phyloP scores from a whole-genome alignment of 2,113 vertebrate species.

The Thryonomys swinderianus region DNA sequence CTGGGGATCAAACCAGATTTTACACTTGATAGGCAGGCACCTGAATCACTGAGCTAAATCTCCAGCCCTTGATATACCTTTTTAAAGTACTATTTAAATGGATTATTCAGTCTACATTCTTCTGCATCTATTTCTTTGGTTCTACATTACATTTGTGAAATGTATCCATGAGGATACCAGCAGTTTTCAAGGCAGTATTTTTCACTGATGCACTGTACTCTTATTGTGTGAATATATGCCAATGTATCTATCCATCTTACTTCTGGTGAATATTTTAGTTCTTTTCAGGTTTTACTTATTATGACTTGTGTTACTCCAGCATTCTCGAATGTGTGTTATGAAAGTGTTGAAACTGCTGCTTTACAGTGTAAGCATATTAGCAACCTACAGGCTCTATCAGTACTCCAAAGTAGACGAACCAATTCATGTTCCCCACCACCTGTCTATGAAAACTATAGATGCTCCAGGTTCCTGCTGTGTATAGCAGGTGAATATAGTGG shows the following conservation, averaged over 20 bases:
- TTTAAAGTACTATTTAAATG: not conserved
- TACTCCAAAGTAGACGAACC: not conserved
- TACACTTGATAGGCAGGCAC: too few relatives aligned
- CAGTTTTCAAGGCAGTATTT: not conserved
- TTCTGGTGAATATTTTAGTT: not conserved
- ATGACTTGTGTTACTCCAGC: not conserved
- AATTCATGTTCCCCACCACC: not conserved
- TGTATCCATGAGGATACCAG: not conserved
- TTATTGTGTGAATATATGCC: not conserved
- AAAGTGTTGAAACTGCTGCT: not conserved
- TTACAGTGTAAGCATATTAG: not conserved
- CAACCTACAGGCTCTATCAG: not conserved
- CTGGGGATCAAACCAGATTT: too few relatives aligned
- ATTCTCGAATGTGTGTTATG: not conserved
- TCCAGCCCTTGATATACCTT: too few relatives aligned
- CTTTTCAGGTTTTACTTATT: not conserved
- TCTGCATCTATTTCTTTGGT: not conserved
- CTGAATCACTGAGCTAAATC: too few relatives aligned
- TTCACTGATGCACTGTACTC: not conserved
- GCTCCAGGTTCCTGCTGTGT: not conserved
- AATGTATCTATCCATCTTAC: not conserved
- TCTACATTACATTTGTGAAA: not conserved
- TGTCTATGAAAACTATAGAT: not conserved
- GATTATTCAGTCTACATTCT: not conserved
- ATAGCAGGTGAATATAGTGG: rapidly evolving